These are phyloP conservation scores for Apostichopus californicus DNA, from an alignment of 35 echinoderm and acorn worm genomes.

Conservation along the genomic window DNA sequence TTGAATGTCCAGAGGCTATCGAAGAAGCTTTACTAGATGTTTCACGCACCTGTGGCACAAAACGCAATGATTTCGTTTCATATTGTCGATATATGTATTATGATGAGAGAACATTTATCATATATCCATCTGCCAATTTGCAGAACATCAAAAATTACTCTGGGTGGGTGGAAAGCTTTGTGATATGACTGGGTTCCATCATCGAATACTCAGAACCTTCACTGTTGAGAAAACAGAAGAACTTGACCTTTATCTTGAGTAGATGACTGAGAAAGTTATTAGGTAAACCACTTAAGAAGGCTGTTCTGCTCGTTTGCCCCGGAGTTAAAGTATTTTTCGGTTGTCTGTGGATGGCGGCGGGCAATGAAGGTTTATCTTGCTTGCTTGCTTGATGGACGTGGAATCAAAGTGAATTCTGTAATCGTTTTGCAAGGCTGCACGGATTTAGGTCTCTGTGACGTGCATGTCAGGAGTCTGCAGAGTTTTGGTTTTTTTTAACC, in stretches of 20 bases:
- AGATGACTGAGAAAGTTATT: not conserved
- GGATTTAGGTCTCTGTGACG: no score
- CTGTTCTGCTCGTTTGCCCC: not conserved
- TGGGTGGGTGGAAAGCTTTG: no score
- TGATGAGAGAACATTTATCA: no score
- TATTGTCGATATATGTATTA: no score
- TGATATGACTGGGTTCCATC: not conserved
- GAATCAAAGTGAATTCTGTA: not conserved
- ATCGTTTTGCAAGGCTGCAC: not conserved
- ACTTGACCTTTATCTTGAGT: constrained; percentile 4
- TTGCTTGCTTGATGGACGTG: not conserved
- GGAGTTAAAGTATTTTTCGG: not conserved
- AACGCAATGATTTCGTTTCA: no score
- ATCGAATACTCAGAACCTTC: not conserved
- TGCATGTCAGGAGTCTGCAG: no score
- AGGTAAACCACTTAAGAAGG: not conserved
- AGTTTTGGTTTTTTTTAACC: no score
- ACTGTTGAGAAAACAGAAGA: not conserved
- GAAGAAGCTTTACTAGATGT: no score
- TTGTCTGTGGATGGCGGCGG: not conserved
- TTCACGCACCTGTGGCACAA: no score
- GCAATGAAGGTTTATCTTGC: not conserved
- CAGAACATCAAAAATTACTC: no score
- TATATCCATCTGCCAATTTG: no score
- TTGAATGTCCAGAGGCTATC: no score